These are phyloP conservation scores for Chymomyza costata DNA, from an alignment of 1,140 invertebrate genomes.

Conservation along the genomic window DNA sequence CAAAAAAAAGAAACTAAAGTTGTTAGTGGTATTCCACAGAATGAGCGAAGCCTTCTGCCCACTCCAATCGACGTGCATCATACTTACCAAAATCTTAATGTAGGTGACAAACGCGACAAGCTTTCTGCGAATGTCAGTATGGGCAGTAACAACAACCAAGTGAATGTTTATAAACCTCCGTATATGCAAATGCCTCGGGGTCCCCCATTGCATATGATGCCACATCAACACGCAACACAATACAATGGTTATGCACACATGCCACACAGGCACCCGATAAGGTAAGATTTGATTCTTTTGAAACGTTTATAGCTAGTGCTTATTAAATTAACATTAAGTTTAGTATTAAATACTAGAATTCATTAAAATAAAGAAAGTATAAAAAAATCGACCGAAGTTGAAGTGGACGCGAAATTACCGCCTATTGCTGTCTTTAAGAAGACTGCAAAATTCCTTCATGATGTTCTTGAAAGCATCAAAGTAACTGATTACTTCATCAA, in stretches of 20 bases:
- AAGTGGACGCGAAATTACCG: too few species aligned
- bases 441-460: too few species aligned
- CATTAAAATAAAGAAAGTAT: too few species aligned
- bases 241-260: conserved; percentile 57
- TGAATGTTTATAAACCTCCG: conserved; percentile 36
- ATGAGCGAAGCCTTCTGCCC: conserved; percentile 45
- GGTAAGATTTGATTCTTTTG: conserved; percentile 31
- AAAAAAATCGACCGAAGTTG: too few species aligned
- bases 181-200: conserved; percentile 48
- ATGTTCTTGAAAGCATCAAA: too few species aligned
- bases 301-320: too few species aligned
- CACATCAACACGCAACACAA: conserved; percentile 43
- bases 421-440: too few species aligned
- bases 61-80: conserved; percentile 41
- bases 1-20: conserved; percentile 20
- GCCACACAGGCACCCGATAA: conserved; percentile 47
- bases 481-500: too few species aligned
- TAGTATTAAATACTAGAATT: too few species aligned
- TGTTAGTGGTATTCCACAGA: conserved; percentile 23
- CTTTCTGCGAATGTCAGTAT: conserved; percentile 23
- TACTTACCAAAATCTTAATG: conserved; percentile 43
- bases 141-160: conserved; percentile 34
- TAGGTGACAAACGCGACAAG: conserved; percentile 51
- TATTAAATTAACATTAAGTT: too few species aligned
- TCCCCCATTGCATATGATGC: conserved; percentile 41